Evolutionary conservation across 2,113 vertebrate species (phyloP).

Genomic region (Clupea harengus): DNA sequence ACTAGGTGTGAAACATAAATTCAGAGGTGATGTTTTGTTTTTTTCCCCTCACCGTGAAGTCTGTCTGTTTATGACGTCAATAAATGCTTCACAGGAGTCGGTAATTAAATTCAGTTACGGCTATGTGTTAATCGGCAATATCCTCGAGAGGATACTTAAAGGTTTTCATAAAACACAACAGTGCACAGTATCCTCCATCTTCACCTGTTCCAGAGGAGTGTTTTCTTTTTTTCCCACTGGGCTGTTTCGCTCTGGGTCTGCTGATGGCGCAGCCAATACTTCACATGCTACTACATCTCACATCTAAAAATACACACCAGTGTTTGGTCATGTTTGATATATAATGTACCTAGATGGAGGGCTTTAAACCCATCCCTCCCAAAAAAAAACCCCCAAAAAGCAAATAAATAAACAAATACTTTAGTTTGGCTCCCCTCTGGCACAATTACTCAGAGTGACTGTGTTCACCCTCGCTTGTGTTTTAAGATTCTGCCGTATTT

Average conservation of each 20-base stretch:
- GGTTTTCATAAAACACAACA: not conserved
- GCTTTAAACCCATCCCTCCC: not conserved
- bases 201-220: not conserved
- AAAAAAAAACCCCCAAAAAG: not conserved
- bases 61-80: not conserved
- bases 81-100: conserved; percentile 14
- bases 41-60: conserved; percentile 16
- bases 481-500: not conserved
- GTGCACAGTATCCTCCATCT: not conserved
- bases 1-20: conserved; percentile 44
- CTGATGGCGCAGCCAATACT: conserved; percentile 2
- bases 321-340: conserved; percentile 18
- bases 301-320: conserved; percentile 16
- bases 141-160: conserved; percentile 27
- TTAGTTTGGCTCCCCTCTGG: not conserved
- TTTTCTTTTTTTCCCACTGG: not conserved
- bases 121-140: not conserved
- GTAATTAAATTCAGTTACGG: conserved; percentile 13
- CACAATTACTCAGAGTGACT: conserved; percentile 5
- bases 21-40: not conserved
- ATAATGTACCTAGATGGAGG: not conserved
- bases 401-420: not conserved
- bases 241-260: conserved; percentile 17
- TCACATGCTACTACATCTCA: not conserved
- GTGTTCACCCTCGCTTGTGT: not conserved